Evolutionary conservation across 92 coral and sea anemone species (phyloP).

Genomic region (Heteractis magnifica): DNA sequence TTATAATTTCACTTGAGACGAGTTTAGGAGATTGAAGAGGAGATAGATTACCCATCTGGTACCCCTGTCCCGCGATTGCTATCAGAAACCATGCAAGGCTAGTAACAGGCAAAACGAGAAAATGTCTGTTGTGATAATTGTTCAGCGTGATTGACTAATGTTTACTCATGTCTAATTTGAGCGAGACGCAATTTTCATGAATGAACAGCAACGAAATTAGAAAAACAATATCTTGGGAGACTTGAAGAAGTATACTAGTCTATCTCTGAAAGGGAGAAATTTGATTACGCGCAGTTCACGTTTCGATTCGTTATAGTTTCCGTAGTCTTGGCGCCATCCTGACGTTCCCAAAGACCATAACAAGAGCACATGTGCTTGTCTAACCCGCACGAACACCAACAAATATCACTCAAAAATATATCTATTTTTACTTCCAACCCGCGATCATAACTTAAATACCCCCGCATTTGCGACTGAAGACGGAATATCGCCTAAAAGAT

Average conservation of each 20-base stretch:
- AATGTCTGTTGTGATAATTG: neutral
- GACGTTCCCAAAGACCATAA: neutral
- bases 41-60: slow-evolving; percentile 10
- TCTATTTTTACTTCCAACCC: neutral
- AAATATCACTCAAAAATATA: neutral
- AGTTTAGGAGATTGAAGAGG: neutral
- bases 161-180: neutral
- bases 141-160: slow-evolving; percentile 4
- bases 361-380: slow-evolving; percentile 1
- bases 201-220: neutral
- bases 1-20: slow-evolving; percentile 1
- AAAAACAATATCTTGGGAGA: neutral
- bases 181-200: slow-evolving; percentile 1
- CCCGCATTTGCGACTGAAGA: neutral
- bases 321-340: neutral
- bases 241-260: neutral
- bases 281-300: neutral
- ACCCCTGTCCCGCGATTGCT: neutral
- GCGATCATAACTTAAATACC: neutral
- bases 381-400: neutral
- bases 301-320: slow-evolving; percentile 1
- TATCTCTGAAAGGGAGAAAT: neutral
- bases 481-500: neutral
- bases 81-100: neutral
- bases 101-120: neutral